These are phyloP conservation scores for Hylyphantes graminicola DNA, from an alignment of 1,140 invertebrate genomes.

Conservation along the genomic window DNA sequence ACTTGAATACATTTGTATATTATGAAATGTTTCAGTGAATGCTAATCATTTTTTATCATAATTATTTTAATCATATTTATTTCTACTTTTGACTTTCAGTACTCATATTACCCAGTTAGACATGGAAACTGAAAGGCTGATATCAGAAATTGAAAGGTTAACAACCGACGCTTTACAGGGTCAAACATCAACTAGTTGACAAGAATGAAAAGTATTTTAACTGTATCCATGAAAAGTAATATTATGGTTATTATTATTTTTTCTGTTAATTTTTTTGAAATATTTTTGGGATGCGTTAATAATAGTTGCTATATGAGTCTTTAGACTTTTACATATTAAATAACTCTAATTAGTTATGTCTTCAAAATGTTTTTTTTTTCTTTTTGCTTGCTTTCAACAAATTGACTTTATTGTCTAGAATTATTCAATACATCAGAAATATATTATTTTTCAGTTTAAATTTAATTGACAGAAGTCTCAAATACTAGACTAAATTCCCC, in stretches of 20 bases:
- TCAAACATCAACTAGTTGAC: conserved; percentile 42
- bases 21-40: no score
- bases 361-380: background rate
- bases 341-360: background rate
- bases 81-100: conserved; percentile 21
- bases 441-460: no score
- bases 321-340: background rate
- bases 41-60: no score
- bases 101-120: conserved; percentile 56
- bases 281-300: background rate
- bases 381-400: no score
- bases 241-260: background rate
- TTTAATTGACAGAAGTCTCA: no score
- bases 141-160: conserved; percentile 55
- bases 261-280: background rate
- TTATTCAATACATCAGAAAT: no score
- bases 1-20: no score
- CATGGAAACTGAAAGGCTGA: conserved; percentile 53
- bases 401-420: no score
- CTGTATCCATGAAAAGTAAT: background rate
- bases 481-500: no score
- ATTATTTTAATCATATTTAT: background rate
- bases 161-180: conserved; percentile 47
- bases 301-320: background rate
- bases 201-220: background rate